These are phyloP conservation scores for Pemphredon lugubris DNA, from an alignment of 2,888 invertebrate genomes.

Conservation along the genomic window DNA sequence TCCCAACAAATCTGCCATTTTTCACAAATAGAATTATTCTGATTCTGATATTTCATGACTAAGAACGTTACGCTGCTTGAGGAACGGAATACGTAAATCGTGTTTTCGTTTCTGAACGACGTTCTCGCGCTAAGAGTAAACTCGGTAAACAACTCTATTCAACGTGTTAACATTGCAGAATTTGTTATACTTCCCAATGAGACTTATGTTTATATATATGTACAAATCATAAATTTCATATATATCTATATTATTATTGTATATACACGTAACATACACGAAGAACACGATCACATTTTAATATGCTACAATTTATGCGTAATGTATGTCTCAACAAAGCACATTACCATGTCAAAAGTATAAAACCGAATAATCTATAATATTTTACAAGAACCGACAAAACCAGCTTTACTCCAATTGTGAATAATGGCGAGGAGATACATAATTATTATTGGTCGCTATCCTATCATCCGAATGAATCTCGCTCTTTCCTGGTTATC, in stretches of 20 bases:
- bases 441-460: background rate
- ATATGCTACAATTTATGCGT: slow-evolving; percentile 47
- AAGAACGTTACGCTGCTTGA: background rate
- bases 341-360: slow-evolving; percentile 52
- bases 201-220: slow-evolving; percentile 52
- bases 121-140: slow-evolving; percentile 7
- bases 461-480: background rate
- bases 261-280: slow-evolving; percentile 47
- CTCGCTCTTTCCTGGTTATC: background rate
- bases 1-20: slow-evolving; percentile 47
- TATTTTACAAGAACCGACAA: slow-evolving; percentile 53
- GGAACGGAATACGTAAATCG: background rate
- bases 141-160: slow-evolving; percentile 9
- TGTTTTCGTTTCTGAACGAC: slow-evolving; percentile 1
- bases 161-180: slow-evolving; percentile 15
- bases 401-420: slow-evolving; percentile 51
- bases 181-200: slow-evolving; percentile 29
- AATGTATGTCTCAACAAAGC: slow-evolving; percentile 43
- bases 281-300: slow-evolving; percentile 35
- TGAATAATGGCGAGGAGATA: slow-evolving; percentile 51
- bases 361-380: slow-evolving; percentile 49
- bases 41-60: slow-evolving; percentile 26
- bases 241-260: slow-evolving; percentile 40
- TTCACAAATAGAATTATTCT: slow-evolving; percentile 48
- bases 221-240: slow-evolving; percentile 59